A percentile compares a stretch with the other conserved stretches of the same genome.
phyloP scores from a whole-genome alignment of 2,113 vertebrate genomes.

The Ctenomys sociabilis region DNA sequence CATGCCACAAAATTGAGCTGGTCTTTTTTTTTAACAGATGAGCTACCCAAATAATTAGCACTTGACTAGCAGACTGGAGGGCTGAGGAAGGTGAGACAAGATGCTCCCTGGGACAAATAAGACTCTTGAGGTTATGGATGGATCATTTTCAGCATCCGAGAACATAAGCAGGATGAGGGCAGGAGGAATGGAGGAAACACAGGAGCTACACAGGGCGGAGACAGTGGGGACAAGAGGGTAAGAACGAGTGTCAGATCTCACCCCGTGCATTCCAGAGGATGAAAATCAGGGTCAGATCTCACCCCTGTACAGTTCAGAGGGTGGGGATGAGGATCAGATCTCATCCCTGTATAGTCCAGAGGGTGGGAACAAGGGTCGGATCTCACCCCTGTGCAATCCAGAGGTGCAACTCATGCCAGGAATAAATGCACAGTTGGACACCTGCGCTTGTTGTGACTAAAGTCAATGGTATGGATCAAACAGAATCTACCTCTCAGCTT shows the following conservation, averaged over 20 bases:
- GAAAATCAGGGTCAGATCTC: too few species aligned
- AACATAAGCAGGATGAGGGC: rapidly evolving
- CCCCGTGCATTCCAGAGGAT: neutral
- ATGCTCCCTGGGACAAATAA: neutral
- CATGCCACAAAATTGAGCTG: neutral
- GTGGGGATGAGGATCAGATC: too few species aligned
- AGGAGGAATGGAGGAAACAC: rapidly evolving
- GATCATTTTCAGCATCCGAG: neutral
- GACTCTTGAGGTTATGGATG: neutral
- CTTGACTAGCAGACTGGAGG: neutral
- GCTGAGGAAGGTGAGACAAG: neutral
- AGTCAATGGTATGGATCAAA: rapidly evolving
- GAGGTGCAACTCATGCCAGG: too few species aligned
- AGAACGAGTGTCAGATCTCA: rapidly evolving
- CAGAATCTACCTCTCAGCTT: neutral
- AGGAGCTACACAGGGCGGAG: too few species aligned
- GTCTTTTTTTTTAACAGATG: neutral
- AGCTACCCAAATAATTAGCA: neutral
- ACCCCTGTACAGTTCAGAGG: neutral
- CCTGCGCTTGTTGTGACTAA: rapidly evolving
- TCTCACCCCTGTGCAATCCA: neutral
- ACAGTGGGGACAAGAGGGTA: rapidly evolving
- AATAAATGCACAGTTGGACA: rapidly evolving
- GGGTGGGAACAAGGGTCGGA: rapidly evolving
- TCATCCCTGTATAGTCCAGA: neutral